Percentiles rank a stretch among this genome's conserved stretches.
Evolutionary conservation across 1,140 invertebrate species (phyloP).

Genomic region (Grapholita molesta): DNA sequence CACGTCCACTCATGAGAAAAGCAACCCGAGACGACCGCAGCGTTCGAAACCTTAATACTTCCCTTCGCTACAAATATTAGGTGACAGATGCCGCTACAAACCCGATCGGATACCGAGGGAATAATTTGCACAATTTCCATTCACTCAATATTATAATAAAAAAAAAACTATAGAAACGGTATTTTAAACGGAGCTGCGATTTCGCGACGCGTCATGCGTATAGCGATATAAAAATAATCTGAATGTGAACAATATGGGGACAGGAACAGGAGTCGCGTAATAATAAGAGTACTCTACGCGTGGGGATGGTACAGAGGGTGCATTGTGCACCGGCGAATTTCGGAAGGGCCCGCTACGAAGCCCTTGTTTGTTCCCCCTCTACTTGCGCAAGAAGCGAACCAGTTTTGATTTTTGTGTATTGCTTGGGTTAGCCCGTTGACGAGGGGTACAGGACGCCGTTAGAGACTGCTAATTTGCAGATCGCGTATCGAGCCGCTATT

Average conservation of each 20-base stretch:
- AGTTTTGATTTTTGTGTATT: slow-evolving; percentile 72
- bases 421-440: slow-evolving; percentile 39
- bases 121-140: slow-evolving; percentile 50
- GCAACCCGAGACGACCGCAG: slow-evolving; percentile 75
- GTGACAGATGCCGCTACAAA: slow-evolving; percentile 64
- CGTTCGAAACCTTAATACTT: slow-evolving; percentile 77
- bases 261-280: slow-evolving; percentile 70
- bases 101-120: slow-evolving; percentile 52
- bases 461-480: slow-evolving; percentile 28
- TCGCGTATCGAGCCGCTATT: not conserved
- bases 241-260: slow-evolving; percentile 74
- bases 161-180: slow-evolving; percentile 6
- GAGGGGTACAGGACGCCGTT: slow-evolving; percentile 43
- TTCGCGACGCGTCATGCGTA: slow-evolving; percentile 60
- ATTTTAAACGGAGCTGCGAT: slow-evolving; percentile 27
- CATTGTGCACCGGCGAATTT: slow-evolving; percentile 76
- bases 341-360: slow-evolving; percentile 68
- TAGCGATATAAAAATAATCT: slow-evolving; percentile 52
- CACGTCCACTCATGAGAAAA: slow-evolving; percentile 77
- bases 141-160: slow-evolving; percentile 11
- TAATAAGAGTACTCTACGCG: slow-evolving; percentile 70
- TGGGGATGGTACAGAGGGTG: slow-evolving; percentile 76
- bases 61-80: slow-evolving; percentile 75
- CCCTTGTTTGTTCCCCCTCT: slow-evolving; percentile 72
- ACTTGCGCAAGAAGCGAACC: slow-evolving; percentile 76